phyloP scores from a whole-genome alignment of 2,888 invertebrate species.

The Eupithecia subumbrata region DNA sequence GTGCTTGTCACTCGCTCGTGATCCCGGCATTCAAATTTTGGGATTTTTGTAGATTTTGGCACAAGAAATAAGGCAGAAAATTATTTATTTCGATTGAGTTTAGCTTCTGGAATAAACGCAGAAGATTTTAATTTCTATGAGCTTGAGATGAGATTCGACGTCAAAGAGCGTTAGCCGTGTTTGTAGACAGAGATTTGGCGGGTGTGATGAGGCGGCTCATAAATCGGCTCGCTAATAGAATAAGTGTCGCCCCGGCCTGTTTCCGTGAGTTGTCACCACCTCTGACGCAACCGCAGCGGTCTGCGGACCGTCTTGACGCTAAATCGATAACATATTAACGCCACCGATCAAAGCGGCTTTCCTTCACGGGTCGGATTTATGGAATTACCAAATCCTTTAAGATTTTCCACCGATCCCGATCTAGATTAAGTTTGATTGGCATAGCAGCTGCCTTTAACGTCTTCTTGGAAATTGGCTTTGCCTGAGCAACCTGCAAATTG shows the following conservation, averaged over 20 bases:
- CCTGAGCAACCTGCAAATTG: constrained; percentile 14
- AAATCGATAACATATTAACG: constrained; percentile 78
- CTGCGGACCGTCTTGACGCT: constrained; percentile 70
- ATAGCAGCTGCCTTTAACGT: constrained; percentile 31
- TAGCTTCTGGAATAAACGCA: constrained; percentile 37
- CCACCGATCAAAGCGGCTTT: constrained; percentile 76
- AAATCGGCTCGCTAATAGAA: constrained; percentile 69
- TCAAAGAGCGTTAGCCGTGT: constrained; percentile 55
- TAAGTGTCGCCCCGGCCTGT: constrained; percentile 64
- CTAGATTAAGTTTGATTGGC: constrained; percentile 40
- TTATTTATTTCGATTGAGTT: neutral
- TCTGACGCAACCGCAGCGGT: constrained; percentile 71
- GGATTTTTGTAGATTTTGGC: constrained; percentile 69
- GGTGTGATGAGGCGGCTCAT: constrained; percentile 59
- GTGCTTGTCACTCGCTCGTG: constrained; percentile 65
- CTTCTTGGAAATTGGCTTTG: constrained; percentile 17
- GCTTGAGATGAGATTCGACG: constrained; percentile 51
- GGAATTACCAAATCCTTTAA: constrained; percentile 51
- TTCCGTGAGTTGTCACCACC: constrained; percentile 66
- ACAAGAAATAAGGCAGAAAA: constrained; percentile 54
- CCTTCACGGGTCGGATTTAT: constrained; percentile 62
- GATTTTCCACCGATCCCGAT: constrained; percentile 41
- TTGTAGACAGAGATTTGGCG: constrained; percentile 61
- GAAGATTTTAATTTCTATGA: constrained; percentile 35
- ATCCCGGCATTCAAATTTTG: constrained; percentile 69